Percentiles rank a stretch among this genome's conserved stretches.
Conservation (phyloP, 2,888 invertebrate species). For the Stenotaenia linearis region DNA sequence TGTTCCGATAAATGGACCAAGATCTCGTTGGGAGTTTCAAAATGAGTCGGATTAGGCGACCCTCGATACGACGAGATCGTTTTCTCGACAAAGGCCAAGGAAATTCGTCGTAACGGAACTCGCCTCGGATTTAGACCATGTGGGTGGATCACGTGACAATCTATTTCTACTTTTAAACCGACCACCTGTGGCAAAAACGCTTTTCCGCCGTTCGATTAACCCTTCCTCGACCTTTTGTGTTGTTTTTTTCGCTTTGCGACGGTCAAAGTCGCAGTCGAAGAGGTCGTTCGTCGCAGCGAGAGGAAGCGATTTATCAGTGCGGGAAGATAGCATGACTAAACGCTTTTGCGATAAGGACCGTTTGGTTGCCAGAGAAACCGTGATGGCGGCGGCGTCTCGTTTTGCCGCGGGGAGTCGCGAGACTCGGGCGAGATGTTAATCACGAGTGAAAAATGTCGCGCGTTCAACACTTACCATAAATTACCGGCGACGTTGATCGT, state of each 20-base stretch:
- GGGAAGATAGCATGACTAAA: background rate
- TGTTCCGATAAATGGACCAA: background rate
- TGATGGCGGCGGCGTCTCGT: background rate
- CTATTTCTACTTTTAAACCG: background rate
- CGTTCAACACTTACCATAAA: background rate
- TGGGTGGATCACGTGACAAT: background rate
- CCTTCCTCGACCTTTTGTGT: background rate
- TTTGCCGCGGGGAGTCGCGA: background rate
- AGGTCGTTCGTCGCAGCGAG: background rate
- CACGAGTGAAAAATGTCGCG: background rate
- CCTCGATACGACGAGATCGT: background rate
- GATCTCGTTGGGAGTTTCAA: too few species aligned
- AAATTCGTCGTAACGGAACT: background rate
- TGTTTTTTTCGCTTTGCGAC: background rate
- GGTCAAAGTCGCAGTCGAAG: background rate
- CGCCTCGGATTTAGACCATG: background rate
- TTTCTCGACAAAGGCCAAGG: background rate
- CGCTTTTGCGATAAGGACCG: background rate
- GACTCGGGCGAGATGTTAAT: background rate
- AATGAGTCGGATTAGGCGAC: background rate
- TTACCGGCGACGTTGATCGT: background rate
- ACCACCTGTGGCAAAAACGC: background rate
- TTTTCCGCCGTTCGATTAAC: background rate
- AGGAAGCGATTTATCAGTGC: background rate
- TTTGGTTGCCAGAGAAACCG: background rate